These are phyloP conservation scores for Pyrocephalus nanus DNA, from an alignment of 2,797 vertebrate genomes.

Conservation along the genomic window DNA sequence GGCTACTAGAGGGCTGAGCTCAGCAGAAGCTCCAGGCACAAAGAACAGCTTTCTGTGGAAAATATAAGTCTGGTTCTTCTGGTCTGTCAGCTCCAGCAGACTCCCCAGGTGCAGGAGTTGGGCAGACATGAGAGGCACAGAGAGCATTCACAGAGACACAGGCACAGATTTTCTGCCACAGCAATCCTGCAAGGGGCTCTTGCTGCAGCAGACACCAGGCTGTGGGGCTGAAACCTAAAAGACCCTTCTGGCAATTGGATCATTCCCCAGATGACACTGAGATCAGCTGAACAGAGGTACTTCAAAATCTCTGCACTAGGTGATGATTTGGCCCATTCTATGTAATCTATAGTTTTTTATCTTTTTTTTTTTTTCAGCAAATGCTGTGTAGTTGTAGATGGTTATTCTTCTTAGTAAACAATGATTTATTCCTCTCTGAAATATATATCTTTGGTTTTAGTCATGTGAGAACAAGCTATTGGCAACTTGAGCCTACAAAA, in stretches of 20 bases:
- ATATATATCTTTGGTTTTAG: neutral
- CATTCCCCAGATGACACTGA: neutral
- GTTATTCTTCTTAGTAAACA: neutral
- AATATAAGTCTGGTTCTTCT: neutral
- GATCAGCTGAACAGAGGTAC: neutral
- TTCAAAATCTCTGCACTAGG: neutral
- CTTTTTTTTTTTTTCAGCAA: neutral
- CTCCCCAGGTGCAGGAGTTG: rapidly evolving
- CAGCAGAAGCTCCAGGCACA: neutral
- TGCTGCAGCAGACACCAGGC: rapidly evolving
- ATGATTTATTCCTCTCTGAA: neutral
- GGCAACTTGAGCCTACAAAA: neutral
- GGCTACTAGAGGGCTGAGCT: neutral
- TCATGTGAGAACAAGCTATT: neutral
- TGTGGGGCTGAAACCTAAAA: neutral
- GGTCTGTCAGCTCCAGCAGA: neutral
- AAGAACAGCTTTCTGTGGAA: neutral
- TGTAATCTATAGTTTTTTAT: neutral
- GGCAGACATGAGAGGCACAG: neutral
- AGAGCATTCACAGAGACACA: neutral
- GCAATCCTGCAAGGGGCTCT: neutral
- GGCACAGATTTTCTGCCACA: neutral
- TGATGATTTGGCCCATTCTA: neutral
- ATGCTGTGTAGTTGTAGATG: neutral
- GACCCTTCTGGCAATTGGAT: too few relatives aligned